Evolutionary conservation across 2,888 invertebrate species (phyloP).

Genomic region (Osmoderma eremita): DNA sequence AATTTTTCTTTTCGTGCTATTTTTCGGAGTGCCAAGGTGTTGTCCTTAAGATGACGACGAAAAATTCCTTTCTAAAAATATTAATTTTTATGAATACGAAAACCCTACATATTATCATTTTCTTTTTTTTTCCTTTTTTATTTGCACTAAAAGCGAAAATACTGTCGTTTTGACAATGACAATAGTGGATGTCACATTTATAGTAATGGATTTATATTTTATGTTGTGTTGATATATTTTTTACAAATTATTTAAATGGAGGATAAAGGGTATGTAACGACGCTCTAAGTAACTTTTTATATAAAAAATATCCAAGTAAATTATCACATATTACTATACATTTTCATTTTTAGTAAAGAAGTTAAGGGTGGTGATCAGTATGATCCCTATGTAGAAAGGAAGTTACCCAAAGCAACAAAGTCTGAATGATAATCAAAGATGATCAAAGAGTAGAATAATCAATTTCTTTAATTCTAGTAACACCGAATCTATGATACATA

Average conservation of each 20-base stretch:
- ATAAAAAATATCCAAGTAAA: neutral
- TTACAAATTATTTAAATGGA: conserved; percentile 1
- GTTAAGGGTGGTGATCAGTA: neutral
- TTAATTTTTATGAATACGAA: no score
- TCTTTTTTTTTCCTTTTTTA: no score
- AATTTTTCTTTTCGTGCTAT: no score
- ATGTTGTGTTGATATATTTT: neutral
- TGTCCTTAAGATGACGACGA: no score
- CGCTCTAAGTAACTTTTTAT: neutral
- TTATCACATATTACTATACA: neutral
- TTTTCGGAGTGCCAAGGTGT: no score
- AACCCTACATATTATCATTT: no score
- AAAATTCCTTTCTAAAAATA: no score
- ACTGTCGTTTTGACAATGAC: conserved; percentile 1
- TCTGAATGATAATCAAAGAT: neutral
- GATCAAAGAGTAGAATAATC: neutral
- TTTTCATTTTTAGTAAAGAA: conserved; percentile 13
- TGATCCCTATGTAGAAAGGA: conserved; percentile 24
- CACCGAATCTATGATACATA: conserved; percentile 36
- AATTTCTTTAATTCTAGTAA: conserved; percentile 12
- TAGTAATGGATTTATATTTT: neutral
- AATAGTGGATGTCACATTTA: neutral
- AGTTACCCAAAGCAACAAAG: conserved; percentile 5
- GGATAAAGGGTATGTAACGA: neutral
- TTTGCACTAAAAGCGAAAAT: no score